Percentiles rank a stretch among this genome's conserved stretches.
Conservation (phyloP, 2,888 invertebrate species). For the Ochropleura leucogaster region DNA sequence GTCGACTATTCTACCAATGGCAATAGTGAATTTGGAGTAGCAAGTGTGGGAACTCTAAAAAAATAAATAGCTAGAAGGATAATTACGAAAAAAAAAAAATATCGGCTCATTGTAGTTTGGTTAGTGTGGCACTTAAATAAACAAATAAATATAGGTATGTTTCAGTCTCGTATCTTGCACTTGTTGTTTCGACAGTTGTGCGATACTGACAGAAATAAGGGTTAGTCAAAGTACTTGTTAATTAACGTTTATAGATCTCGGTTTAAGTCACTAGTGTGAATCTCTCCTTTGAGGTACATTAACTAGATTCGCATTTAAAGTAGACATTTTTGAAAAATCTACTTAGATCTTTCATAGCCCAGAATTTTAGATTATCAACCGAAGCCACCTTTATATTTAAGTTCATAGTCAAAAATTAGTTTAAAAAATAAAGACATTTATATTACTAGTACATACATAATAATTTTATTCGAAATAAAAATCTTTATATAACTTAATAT, state of each 20-base stretch:
- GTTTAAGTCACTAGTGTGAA: neutral
- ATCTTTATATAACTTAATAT: conserved; percentile 73
- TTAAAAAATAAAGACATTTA: conserved; percentile 74
- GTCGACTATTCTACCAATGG: too few species aligned
- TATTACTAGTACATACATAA: conserved; percentile 66
- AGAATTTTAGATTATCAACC: conserved; percentile 46
- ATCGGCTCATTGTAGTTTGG: too few species aligned
- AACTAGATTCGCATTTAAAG: neutral
- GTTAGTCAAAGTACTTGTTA: neutral
- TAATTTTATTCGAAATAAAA: conserved; percentile 74
- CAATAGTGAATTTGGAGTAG: too few species aligned
- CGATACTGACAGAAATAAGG: neutral
- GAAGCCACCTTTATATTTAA: conserved; percentile 60
- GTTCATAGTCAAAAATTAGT: conserved; percentile 66
- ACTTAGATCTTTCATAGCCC: conserved; percentile 1
- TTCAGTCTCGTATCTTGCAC: neutral
- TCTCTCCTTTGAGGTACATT: too few species aligned
- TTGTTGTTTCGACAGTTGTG: neutral
- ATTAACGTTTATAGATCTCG: neutral
- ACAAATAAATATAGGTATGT: too few species aligned
- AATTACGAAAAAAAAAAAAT: too few species aligned
- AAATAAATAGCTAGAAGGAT: too few species aligned
- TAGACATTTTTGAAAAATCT: neutral
- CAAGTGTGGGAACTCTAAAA: too few species aligned
- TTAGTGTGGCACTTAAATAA: too few species aligned